Percentiles rank a stretch among this genome's conserved stretches.
Conservation (phyloP, 2,797 vertebrate species). For the Poeciliopsis presidionis region DNA sequence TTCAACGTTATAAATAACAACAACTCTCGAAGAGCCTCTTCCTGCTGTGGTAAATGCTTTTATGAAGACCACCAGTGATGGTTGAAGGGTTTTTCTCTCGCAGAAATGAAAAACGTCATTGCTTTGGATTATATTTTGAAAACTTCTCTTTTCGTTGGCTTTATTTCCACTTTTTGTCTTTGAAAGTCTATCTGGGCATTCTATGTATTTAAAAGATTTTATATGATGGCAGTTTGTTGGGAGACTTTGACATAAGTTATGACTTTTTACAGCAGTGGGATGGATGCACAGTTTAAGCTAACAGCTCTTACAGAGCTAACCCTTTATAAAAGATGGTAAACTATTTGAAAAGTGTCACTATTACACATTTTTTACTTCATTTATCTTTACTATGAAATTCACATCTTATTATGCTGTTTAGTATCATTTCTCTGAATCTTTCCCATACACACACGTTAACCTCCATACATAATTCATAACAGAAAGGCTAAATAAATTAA, state of each 20-base stretch:
- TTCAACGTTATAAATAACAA: constrained; percentile 70
- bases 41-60: constrained; percentile 45
- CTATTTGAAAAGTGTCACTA: background rate
- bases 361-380: background rate
- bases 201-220: background rate
- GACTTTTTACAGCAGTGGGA: background rate
- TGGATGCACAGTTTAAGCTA: background rate
- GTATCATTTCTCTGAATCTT: background rate
- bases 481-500: background rate
- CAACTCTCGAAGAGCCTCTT: constrained; percentile 51
- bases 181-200: background rate
- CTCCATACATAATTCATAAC: background rate
- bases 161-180: background rate
- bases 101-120: constrained; percentile 31
- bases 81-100: constrained; percentile 24
- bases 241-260: background rate
- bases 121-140: constrained; percentile 26
- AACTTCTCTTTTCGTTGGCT: background rate
- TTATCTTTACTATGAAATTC: background rate
- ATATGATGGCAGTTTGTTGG: background rate
- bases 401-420: background rate
- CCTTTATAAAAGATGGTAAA: background rate
- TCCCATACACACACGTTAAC: background rate
- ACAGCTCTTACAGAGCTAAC: background rate
- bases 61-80: constrained; percentile 32